Evolutionary conservation across 1,140 invertebrate genomes (phyloP), one percentile per base, ranked within the genome.

Genomic region (Nasonia vitripennis): DNA sequence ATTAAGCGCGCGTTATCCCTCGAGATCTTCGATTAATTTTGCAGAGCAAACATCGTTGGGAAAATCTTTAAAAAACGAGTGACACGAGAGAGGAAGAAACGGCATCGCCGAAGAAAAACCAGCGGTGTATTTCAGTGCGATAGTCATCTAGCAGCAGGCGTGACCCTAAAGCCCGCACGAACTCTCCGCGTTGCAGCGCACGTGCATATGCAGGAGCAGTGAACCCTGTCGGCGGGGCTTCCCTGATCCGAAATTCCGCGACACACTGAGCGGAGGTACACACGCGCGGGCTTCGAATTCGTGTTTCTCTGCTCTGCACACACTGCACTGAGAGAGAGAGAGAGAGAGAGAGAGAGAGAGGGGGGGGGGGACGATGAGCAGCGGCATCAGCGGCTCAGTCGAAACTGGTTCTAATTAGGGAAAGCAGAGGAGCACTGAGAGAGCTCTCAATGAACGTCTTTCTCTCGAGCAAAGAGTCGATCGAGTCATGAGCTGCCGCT

Each of bases 401-500:
- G 14, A 81, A 81, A 81, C 80, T 81, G 37, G 68, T 71, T 73
- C 68, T 81, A 73, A 81, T 81, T 81, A 81, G 70, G 75, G 75
- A 78, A 78, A 51, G 27, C 41, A 41, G 27, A 67, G 78, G 17
- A 51, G 41, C 41, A 17, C 27, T 27, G 51, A 79, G 80, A 81
- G 68, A 62, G 55, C 70, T 71, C 80, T 70, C 31, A 68, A 68
- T 70, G 62, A 68, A 41, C 67, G 34, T 73, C 80, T 78, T 31
- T 74, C 37, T 75, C 73, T 34, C 77, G 9, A 23, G 55, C 55
- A 34, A 17, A 51, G 55, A 62, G n/a, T 51, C 34, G 78, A 73
- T 84, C 68, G 62, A 71, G n/a, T 78, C 27, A 37, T 51, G 81
- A 67, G n/a, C 77, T 11, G 1, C 4, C 17, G 73, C 34, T 34